phyloP scores from a whole-genome alignment of 1,140 invertebrate species.

The Drosophila leontia region DNA sequence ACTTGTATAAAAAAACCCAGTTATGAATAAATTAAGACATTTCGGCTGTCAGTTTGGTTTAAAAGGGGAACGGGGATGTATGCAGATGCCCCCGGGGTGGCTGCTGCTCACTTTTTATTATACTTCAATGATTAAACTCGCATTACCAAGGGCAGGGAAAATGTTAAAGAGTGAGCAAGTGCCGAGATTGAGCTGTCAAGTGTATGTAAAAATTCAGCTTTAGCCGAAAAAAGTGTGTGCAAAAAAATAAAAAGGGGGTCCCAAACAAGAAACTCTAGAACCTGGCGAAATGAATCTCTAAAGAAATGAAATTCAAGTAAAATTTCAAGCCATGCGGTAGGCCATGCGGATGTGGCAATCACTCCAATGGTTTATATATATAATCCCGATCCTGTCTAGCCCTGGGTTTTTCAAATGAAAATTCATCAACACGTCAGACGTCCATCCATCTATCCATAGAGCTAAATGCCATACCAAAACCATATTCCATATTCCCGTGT shows the following conservation, averaged over 20 bases:
- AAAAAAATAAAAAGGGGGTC: conserved; percentile 18
- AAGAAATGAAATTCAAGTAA: conserved; percentile 29
- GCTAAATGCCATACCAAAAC: conserved; percentile 30
- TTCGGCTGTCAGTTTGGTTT: conserved; percentile 50
- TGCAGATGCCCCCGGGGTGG: conserved; percentile 12
- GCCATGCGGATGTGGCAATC: conserved; percentile 82
- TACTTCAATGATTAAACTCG: conserved; percentile 66
- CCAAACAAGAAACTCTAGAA: conserved; percentile 39
- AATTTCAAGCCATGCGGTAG: conserved; percentile 51
- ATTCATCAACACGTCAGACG: conserved; percentile 76
- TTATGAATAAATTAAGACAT: conserved; percentile 83
- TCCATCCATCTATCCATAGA: conserved; percentile 33
- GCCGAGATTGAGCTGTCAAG: conserved; percentile 62
- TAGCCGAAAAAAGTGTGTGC: conserved; percentile 35
- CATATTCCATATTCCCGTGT: conserved; percentile 41
- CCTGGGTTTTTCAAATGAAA: conserved; percentile 74
- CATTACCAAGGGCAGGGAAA: conserved; percentile 49
- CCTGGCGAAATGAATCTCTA: conserved; percentile 7
- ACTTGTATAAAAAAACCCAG: conserved; percentile 62
- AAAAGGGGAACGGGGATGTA: neutral
- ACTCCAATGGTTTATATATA: conserved; percentile 42
- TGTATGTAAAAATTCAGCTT: conserved; percentile 34
- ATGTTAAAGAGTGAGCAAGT: conserved; percentile 29
- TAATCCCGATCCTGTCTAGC: conserved; percentile 72
- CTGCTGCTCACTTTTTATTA: conserved; percentile 67